Base-by-base conservation (phyloP, 2,888 invertebrate genomes). In the Plagodis pulveraria region DNA sequence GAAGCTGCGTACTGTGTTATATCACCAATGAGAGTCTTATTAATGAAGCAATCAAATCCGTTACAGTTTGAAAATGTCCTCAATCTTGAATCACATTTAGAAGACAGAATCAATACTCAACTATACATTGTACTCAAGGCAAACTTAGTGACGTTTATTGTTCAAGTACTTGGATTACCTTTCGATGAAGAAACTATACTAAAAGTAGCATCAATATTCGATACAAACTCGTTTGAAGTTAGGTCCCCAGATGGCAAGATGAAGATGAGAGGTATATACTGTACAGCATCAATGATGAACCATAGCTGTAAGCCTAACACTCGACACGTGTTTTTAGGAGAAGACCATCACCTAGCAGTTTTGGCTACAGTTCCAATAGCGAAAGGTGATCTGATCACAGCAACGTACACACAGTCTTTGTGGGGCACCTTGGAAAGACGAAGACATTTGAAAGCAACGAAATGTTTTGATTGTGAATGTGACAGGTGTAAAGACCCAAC, bases 221-320 rank as follows among this genome's bases (percentile, higher is more conserved):
- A 96, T 72, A 95, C 95, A 1, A 96, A 96, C 73, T 84, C 95
- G 0, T 96, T 95, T 74, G 96, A 96, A 71, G 93, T 96, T 2
- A 89, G 95, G 33, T 93, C 93, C 63, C 77, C 87, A 44, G 85
- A 92, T 75, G 86, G 89, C 47, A 67, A 85, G 5, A 88, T 89
- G 38, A 94, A 94, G 69, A 85, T 94, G 33, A 88, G 96, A 60
- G 95, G 94, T 50, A 80, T 96, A 58, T 96, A 95, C 78, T 92
- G 95, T 0, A 93, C 93, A 54, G 94, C 95, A 0, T 94, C 95
- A 6, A 94, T 96, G 93, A 93, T 96, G 82, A 94, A 95, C 52
- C 96, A 96, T 76, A 94, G 95, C 71, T 96, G 96, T 77, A 93
- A 89, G 63, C 94, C 96, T 33, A 96, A 96, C 76, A 95, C 96